Evolutionary conservation across 1,140 invertebrate species (phyloP), one percentile per base, ranked within the genome.

Genomic region (Cydia splendana): DNA sequence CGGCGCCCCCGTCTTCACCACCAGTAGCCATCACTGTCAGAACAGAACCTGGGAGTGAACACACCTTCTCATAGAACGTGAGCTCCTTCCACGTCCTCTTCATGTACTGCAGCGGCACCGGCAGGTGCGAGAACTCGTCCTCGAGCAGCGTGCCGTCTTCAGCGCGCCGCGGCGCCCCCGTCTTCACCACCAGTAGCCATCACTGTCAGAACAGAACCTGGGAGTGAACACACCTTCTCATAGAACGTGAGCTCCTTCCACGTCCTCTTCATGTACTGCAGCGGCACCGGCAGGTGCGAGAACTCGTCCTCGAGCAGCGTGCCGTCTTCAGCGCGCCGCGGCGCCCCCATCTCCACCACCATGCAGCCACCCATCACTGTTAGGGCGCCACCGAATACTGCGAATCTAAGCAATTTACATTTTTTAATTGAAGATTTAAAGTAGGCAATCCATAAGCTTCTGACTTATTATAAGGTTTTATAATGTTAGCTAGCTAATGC

Each of bases 231-330:
- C 53, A 96, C 96, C 92, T 96, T 97, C 86, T 96, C 95, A 87
- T 96, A 98, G 85, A 96, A 97, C 77, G 95, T 95, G 30, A 98
- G 88, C 85, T 97, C 96, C 83, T 95, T 96, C 89, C 95, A 95
- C 53, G 97, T 95, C 71, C 97, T 94, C 78, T 95, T 95, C 20
- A 96, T 85, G 85, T 97, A 96, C 91, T 97, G 96, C 82, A 96
- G 88, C 20, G 95, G 86, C 2, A 94, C 85, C 48, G 97, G 96
- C 90, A 97, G 94, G 78, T 96, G 83, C 65, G 95, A 95, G 87
- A 97, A 98, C 93, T 98, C 97, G 94, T 98, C 98, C 89, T 96
- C 94, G 34, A 98, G 95, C 42, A 95, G 80, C 75, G 96, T 94
- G 5, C 98, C 98, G 38, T 97, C 94, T 67, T 95, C 95, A 85